Evolutionary conservation across 2,797 vertebrate species (phyloP), one percentile per base, ranked within the genome.

Genomic region (Myripristis jacobus): DNA sequence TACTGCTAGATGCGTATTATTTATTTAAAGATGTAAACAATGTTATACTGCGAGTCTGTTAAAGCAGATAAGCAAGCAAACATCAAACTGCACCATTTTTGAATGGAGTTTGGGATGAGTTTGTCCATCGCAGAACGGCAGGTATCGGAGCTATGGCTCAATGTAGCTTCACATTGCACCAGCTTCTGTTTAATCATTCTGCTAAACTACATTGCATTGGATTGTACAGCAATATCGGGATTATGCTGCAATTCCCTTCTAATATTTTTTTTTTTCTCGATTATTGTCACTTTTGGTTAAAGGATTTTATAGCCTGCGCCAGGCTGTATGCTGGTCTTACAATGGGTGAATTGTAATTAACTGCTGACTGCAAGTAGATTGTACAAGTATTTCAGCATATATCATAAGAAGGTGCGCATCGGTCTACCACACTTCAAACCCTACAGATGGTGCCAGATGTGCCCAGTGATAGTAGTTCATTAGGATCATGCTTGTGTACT

Each of bases 291-390:
- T 24, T 60, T 72, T 16, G 3, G 16, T 46, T 52, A 12, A 52
- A 36, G 4, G 38, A 41, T 41, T 41, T 41, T 41, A 16, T 13
- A 41, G 38, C 38, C 38, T 41, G 38, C 13, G 21, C 13, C 12
- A 18, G 18, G 11, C 52, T 70, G 85, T 70, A 74, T 83, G 63
- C 65, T 34, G 69, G 67, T 81, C 2, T 67, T 13, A 24, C 63
- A 29, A 47, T 44, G 41, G 48, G 59, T 60, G 41, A 38, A 15
- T 48, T n/a, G 1, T 63, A 47, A 60, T 69, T 62, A 7, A 66
- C 9, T 41, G 71, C 31, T 64, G 54, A 43, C 38, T 44, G 21
- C 4, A 44, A 13, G 24, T 22, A 12, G 51, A n/a, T 43, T 27
- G 34, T 19, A 54, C 10, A 41, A 9, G 65, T 38, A 62, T 62